Base-by-base conservation (phyloP, 2,888 invertebrate species). In the Tortricodes alternella region DNA sequence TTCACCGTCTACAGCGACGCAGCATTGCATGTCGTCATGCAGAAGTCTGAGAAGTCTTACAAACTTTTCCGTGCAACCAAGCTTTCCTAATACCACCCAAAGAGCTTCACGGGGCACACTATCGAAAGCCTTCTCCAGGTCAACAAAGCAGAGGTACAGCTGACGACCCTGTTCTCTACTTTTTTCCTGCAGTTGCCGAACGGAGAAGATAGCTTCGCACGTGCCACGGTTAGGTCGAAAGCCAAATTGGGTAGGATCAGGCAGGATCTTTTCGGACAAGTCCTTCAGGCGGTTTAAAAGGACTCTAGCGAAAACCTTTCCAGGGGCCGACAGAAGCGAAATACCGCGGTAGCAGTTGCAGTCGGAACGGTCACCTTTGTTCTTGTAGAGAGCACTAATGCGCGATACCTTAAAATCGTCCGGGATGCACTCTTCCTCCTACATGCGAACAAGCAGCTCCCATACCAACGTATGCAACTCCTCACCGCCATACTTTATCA, bases 61-160 rank as follows among this genome's bases (percentile, higher is more conserved):
- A 55, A 62, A 60, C 35, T 60, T 60, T 6, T 58, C 52, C 11
- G 60, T 34, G 7, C 27, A 27, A 2, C 23, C 60, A 63, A 7
- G 60, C 59, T 7, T 56, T 15, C 2, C 38, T 7, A 58, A 37
- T 16, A 58, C 19, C 6, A 35, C 8, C 52, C 52, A 52, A 2
- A 58, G 46, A 9, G 60, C 61, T 41, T 61, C 58, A 24, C n/a
- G n/a, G n/a, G n/a, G n/a, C n/a, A n/a, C n/a, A n/a, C n/a, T n/a
- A n/a, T n/a, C n/a, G n/a, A n/a, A n/a, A n/a, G n/a, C n/a, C n/a
- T n/a, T n/a, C n/a, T n/a, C n/a, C n/a, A n/a, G n/a, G n/a, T n/a
- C n/a, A n/a, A n/a, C n/a, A n/a, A n/a, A n/a, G n/a, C n/a, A n/a
- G n/a, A n/a, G n/a, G n/a, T n/a, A n/a, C n/a, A n/a, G n/a, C n/a